These are phyloP conservation scores for Calosoma granatense DNA, from an alignment of 1,140 invertebrate species.

Conservation along the genomic window DNA sequence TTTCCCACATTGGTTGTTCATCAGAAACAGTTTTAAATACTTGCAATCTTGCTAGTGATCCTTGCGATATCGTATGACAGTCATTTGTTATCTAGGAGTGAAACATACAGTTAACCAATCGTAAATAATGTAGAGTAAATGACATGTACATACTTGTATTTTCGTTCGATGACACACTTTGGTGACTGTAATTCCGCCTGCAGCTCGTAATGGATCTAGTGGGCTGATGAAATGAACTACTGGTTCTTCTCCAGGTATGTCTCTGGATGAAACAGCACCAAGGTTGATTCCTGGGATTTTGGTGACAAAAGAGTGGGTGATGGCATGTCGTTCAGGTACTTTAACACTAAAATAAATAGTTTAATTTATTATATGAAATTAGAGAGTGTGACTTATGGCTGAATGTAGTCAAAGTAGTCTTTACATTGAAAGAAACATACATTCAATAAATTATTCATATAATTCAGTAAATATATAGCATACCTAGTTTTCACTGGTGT, in stretches of 20 bases:
- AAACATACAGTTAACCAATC: neutral
- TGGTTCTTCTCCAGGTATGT: constrained; percentile 31
- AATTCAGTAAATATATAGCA: no score
- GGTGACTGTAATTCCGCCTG: constrained; percentile 24
- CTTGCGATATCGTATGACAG: constrained; percentile 40
- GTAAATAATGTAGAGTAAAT: constrained; percentile 9
- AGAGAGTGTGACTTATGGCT: no score
- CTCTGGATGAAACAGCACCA: constrained; percentile 30
- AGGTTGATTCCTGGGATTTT: constrained; percentile 28
- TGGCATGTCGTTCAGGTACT: constrained; percentile 2
- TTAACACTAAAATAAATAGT: neutral
- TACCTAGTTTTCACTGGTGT: neutral
- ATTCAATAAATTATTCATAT: no score
- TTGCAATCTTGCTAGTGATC: constrained; percentile 39
- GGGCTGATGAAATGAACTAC: constrained; percentile 30
- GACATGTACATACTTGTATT: constrained; percentile 24
- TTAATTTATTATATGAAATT: no score
- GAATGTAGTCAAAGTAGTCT: no score
- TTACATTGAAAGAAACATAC: no score
- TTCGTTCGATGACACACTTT: constrained; percentile 26
- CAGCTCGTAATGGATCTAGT: constrained; percentile 27
- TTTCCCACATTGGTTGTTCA: constrained; percentile 45
- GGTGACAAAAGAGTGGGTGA: neutral
- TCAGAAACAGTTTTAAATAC: constrained; percentile 38
- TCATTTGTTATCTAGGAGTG: constrained; percentile 41